A percentile compares a stretch with the other conserved stretches of the same genome.
These are phyloP conservation scores for Troides aeacus DNA, from an alignment of 2,888 invertebrate genomes.

Conservation along the genomic window DNA sequence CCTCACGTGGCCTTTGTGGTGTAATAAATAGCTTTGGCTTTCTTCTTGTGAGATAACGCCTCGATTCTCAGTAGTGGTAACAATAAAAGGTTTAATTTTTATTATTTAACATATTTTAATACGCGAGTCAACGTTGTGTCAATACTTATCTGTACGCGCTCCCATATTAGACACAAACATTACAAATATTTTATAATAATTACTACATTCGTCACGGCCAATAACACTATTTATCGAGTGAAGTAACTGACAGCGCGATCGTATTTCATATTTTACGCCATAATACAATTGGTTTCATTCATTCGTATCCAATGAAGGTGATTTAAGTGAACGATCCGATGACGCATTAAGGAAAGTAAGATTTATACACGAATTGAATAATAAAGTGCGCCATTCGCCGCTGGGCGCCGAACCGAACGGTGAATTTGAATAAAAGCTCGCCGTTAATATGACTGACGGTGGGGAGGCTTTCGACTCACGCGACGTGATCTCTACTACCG, in stretches of 20 bases:
- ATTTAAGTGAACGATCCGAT: constrained; percentile 33
- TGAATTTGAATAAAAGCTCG: constrained; percentile 40
- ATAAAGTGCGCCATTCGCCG: constrained; percentile 38
- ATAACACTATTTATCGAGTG: background rate
- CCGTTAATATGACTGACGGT: constrained; percentile 33
- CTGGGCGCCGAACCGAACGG: constrained; percentile 33
- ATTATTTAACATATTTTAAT: no score
- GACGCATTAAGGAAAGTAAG: constrained; percentile 38
- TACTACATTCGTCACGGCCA: no score
- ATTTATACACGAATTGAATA: constrained; percentile 42
- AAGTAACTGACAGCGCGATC: constrained; percentile 3
- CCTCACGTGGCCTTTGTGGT: no score
- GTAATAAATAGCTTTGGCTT: no score
- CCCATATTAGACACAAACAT: no score
- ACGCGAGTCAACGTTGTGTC: no score
- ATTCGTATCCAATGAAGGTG: constrained; percentile 20
- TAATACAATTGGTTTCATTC: constrained; percentile 26
- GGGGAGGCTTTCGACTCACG: constrained; percentile 23
- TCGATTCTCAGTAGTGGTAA: no score
- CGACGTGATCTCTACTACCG: background rate
- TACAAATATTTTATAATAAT: no score
- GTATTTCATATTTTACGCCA: constrained; percentile 27
- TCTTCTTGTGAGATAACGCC: no score
- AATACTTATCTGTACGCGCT: no score
- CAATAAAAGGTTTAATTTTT: no score